Evolutionary conservation across 2,888 invertebrate genomes (phyloP).

Genomic region (Digitonthophagus gazella): DNA sequence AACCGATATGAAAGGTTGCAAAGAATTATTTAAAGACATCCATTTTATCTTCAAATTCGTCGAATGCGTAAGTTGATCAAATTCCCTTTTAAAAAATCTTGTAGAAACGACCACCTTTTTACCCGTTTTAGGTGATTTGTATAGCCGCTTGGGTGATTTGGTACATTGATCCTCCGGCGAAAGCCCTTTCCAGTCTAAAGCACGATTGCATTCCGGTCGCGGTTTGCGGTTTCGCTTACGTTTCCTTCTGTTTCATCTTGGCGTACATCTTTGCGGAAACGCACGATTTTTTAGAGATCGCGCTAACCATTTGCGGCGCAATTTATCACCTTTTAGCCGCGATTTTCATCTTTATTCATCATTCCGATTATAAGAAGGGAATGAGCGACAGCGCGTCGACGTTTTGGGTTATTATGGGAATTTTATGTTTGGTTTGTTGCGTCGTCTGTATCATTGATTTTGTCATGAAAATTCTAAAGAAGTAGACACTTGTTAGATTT

Average conservation of each 20-base stretch:
- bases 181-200: too few species aligned
- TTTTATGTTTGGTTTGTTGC: neutral
- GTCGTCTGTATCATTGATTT: neutral
- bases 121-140: neutral
- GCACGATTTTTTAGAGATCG: neutral
- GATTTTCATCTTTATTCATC: neutral
- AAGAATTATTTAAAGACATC: neutral
- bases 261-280: neutral
- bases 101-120: too few species aligned
- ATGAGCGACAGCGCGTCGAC: neutral
- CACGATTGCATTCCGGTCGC: neutral
- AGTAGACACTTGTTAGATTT: too few species aligned
- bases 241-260: neutral
- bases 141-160: neutral
- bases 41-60: constrained; percentile 15
- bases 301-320: neutral
- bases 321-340: neutral
- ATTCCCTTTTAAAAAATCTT: too few species aligned
- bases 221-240: neutral
- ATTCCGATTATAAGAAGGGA: neutral
- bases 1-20: neutral
- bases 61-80: constrained; percentile 17
- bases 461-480: neutral
- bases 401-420: neutral
- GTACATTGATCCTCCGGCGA: neutral